Conservation (phyloP, 2,797 vertebrate genomes). For the Spheniscus humboldti region DNA sequence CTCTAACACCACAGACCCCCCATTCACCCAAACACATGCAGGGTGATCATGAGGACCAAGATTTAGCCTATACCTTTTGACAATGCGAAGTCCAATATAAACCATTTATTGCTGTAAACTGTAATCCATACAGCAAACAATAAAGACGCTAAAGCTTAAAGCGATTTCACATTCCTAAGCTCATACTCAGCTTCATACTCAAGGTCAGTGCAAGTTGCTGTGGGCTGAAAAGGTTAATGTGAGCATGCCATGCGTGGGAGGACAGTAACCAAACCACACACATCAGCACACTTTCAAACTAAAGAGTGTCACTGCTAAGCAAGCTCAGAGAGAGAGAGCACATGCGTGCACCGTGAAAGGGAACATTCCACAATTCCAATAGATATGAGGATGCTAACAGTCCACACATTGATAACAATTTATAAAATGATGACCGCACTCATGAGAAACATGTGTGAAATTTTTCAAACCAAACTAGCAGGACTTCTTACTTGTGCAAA, state of each 20-base stretch:
- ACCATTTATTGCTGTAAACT: neutral
- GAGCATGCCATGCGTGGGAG: neutral
- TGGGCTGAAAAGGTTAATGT: neutral
- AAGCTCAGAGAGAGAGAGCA: neutral
- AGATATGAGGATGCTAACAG: neutral
- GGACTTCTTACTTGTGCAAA: neutral
- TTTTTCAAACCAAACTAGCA: neutral
- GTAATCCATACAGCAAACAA: neutral
- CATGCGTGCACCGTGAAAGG: neutral
- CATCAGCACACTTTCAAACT: neutral
- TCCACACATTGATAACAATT: neutral
- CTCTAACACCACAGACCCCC: neutral
- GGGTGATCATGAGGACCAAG: neutral
- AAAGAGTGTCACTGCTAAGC: neutral
- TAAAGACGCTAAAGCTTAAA: neutral
- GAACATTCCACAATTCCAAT: neutral
- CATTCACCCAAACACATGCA: neutral
- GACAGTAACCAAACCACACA: neutral
- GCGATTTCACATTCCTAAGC: neutral
- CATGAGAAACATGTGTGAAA: neutral
- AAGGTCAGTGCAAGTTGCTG: neutral
- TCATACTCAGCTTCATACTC: neutral
- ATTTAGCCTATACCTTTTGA: neutral
- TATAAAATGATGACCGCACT: neutral
- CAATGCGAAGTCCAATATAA: neutral